phyloP scores from a whole-genome alignment of 2,888 invertebrate species.

The Zygogramma bicolorata region DNA sequence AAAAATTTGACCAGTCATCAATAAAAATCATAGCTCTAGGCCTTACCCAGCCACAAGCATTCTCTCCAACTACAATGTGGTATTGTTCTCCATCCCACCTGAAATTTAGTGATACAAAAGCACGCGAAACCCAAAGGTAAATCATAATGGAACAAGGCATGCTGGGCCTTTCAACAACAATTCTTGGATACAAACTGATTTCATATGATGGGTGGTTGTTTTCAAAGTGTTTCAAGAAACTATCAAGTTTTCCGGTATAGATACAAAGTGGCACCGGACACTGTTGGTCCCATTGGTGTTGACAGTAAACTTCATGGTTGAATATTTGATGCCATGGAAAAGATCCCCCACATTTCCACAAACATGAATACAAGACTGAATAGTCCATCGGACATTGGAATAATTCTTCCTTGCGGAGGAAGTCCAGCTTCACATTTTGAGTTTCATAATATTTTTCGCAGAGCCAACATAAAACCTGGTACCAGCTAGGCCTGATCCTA shows the following conservation, averaged over 20 bases:
- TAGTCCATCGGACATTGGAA: background rate
- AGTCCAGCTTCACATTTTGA: background rate
- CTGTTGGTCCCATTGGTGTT: background rate
- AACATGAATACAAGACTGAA: background rate
- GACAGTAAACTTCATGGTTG: background rate
- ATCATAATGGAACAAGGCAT: background rate
- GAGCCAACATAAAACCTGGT: background rate
- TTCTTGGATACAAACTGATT: background rate
- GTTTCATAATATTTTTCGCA: slow-evolving; percentile 1
- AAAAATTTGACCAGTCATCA: background rate
- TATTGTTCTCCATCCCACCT: background rate
- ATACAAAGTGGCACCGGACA: background rate
- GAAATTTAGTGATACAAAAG: background rate
- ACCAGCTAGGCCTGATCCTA: background rate
- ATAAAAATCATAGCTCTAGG: background rate
- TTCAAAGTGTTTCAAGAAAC: background rate
- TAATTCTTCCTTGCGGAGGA: background rate
- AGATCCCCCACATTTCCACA: background rate
- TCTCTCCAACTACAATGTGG: background rate
- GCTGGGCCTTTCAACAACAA: background rate
- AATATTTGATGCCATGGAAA: background rate
- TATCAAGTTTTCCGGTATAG: background rate
- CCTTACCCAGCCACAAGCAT: background rate
- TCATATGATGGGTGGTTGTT: background rate
- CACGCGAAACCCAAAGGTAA: background rate